Evolutionary conservation across 2,113 vertebrate genomes (phyloP).

Genomic region (Vidua macroura): DNA sequence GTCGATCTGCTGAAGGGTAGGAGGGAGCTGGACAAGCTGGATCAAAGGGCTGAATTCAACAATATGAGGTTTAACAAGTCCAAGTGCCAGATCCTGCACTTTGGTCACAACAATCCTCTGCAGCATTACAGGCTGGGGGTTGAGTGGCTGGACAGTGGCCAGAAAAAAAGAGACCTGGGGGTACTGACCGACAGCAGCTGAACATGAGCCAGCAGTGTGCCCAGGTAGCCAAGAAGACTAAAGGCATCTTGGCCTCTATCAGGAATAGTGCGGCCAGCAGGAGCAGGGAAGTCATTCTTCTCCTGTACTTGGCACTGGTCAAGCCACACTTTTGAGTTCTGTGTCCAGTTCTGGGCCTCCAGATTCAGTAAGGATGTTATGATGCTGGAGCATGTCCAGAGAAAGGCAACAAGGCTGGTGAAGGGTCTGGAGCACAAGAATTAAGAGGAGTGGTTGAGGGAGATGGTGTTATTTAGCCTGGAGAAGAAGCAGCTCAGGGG

Average conservation of each 20-base stretch:
- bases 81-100: background rate
- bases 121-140: background rate
- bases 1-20: background rate
- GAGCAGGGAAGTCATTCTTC: background rate
- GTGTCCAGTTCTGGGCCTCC: background rate
- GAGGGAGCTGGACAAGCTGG: background rate
- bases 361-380: background rate
- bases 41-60: background rate
- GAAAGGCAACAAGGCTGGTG: background rate
- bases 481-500: background rate
- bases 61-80: background rate
- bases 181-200: background rate
- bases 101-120: background rate
- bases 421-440: background rate
- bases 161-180: background rate
- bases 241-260: background rate
- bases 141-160: background rate
- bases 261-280: background rate
- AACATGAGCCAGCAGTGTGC: background rate
- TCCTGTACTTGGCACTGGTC: background rate
- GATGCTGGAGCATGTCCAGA: background rate
- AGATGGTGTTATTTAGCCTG: background rate
- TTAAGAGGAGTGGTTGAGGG: background rate
- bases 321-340: fast-evolving
- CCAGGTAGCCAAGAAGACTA: background rate